Conservation (phyloP, 2,113 vertebrate genomes). For the Nibea coibor region DNA sequence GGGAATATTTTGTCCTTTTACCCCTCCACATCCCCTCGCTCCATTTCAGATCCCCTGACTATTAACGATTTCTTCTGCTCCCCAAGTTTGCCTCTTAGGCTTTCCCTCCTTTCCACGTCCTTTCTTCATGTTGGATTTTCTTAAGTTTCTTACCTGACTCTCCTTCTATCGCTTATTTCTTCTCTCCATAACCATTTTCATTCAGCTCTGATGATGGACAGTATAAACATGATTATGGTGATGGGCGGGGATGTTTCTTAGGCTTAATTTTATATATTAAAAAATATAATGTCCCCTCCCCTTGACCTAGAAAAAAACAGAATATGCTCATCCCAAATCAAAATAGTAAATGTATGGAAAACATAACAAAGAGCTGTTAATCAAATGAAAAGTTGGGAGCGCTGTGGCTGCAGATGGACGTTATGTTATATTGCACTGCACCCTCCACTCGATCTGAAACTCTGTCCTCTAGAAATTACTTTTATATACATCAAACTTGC, state of each 20-base stretch:
- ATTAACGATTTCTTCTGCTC: slow-evolving; percentile 56
- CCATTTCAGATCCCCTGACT: slow-evolving; percentile 67
- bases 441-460: background rate
- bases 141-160: background rate
- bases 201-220: background rate
- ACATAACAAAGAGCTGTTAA: background rate
- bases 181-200: background rate
- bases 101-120: slow-evolving; percentile 15
- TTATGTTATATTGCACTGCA: background rate
- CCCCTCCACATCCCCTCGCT: slow-evolving; percentile 67
- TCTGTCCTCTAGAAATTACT: background rate
- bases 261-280: background rate
- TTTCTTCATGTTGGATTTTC: slow-evolving; percentile 2
- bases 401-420: background rate
- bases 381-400: background rate
- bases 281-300: background rate
- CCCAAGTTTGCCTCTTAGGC: slow-evolving; percentile 40
- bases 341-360: slow-evolving; percentile 3
- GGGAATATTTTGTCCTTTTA: slow-evolving; percentile 82
- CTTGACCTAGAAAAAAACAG: background rate
- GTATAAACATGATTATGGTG: background rate
- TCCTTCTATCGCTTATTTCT: background rate
- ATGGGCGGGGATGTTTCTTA: background rate
- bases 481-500: background rate
- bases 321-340: background rate